Conservation (phyloP, 2,888 invertebrate species). For the Volucella zonaria region DNA sequence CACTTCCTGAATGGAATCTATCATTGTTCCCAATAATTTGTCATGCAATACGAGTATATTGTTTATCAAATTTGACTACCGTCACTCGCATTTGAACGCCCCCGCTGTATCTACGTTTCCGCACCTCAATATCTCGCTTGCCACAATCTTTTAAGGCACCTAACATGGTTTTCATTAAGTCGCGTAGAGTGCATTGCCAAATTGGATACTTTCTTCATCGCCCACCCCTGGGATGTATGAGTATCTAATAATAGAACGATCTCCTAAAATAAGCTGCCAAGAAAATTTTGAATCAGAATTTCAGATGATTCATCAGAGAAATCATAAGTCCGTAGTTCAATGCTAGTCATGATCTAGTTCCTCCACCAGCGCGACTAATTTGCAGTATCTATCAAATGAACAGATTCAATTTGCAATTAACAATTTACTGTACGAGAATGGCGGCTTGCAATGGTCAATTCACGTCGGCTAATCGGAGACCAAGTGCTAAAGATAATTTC, state of each 20-base stretch:
- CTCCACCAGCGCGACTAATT: not conserved
- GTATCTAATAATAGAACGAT: not conserved
- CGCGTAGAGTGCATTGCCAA: not conserved
- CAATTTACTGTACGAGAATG: not conserved
- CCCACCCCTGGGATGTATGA: not conserved
- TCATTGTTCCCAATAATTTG: slow-evolving; percentile 33
- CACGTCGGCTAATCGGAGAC: not conserved
- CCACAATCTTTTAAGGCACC: no score
- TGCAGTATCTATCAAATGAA: slow-evolving; percentile 24
- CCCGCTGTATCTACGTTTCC: not conserved
- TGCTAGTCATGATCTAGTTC: slow-evolving; percentile 40
- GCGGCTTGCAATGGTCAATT: not conserved
- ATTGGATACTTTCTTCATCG: not conserved
- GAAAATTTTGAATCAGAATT: slow-evolving; percentile 16
- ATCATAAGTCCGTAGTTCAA: slow-evolving; percentile 3
- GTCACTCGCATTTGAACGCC: not conserved
- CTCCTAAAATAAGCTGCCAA: slow-evolving; percentile 4
- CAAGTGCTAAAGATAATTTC: slow-evolving; percentile 7
- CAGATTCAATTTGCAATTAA: slow-evolving; percentile 42
- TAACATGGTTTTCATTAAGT: no score
- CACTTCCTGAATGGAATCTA: not conserved
- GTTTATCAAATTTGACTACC: slow-evolving; percentile 14
- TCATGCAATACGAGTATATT: slow-evolving; percentile 44
- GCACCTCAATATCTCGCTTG: no score
- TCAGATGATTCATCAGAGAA: slow-evolving; percentile 6